Conservation (phyloP, 2,888 invertebrate species). For the Malachius bipustulatus region DNA sequence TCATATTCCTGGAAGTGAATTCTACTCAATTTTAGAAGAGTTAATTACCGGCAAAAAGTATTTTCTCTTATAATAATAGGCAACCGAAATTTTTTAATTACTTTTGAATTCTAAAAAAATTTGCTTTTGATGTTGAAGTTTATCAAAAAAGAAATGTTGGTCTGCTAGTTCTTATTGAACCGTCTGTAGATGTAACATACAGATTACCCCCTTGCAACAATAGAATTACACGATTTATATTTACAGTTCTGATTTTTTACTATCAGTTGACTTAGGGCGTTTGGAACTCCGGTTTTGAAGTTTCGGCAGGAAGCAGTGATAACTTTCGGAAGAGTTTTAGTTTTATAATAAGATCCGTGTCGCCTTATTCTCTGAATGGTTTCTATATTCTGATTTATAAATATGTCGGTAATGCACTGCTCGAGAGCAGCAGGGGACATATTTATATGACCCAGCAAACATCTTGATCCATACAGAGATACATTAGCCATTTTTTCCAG, state of each 20-base stretch:
- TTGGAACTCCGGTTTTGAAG: conserved; percentile 33
- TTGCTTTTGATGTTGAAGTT: too few relatives aligned
- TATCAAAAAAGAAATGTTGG: too few relatives aligned
- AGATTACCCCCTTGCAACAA: too few relatives aligned
- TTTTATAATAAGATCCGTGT: conserved; percentile 29
- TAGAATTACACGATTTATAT: conserved; percentile 4
- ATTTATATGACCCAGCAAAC: conserved; percentile 38
- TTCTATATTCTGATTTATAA: conserved; percentile 32
- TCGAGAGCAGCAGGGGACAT: conserved; percentile 37
- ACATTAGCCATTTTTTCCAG: conserved; percentile 32
- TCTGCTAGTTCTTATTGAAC: too few relatives aligned
- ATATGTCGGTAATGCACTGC: conserved; percentile 32
- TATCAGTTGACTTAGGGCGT: conserved; percentile 32
- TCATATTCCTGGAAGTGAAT: too few relatives aligned
- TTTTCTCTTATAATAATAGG: too few relatives aligned
- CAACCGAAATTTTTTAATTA: too few relatives aligned
- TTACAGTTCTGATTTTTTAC: conserved; percentile 32
- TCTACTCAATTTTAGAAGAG: too few relatives aligned
- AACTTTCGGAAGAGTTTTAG: conserved; percentile 28
- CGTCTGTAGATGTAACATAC: too few relatives aligned
- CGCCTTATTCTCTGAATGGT: conserved; percentile 28
- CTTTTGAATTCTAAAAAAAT: too few relatives aligned
- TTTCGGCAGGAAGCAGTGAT: conserved; percentile 28
- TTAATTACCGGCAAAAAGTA: too few relatives aligned
- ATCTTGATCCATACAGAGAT: conserved; percentile 32